Evolutionary conservation across 2,797 vertebrate genomes (phyloP), one percentile per base, ranked within the genome.

Genomic region (Denticeps clupeoides): DNA sequence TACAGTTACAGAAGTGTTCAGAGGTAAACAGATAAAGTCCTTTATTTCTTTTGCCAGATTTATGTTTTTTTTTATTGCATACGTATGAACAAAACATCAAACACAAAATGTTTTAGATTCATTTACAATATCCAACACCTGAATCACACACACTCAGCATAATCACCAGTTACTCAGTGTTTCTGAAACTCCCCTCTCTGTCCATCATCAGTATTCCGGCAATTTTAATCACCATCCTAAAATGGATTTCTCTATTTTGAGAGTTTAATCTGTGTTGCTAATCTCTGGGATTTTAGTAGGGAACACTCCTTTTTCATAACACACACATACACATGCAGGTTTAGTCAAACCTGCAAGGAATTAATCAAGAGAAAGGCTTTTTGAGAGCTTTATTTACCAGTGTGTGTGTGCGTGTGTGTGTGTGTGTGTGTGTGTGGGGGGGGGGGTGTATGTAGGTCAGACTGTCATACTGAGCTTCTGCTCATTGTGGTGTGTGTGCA

Each of bases 161-260:
- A 13, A 28, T 27, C 28, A 11, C 3, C 2, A 4, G 24, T 7
- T 4, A 22, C 24, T 18, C 7, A 2, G 7, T 21, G 18, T 21
- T 4, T 26, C 26, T 12, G 10, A 18, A 25, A 25, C 12, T 33
- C 63, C 57, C 64, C 43, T 50, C 25, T 67, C 9, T 31, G n/a
- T 29, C 24, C 15, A 32, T 13, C 24, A 31, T 47, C 19, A 22
- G n/a, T 28, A 41, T 31, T 43, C 50, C 16, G 35, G 35, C 38
- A 24, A 47, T 70, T 81, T 79, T 74, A 76, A 77, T 81, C 75
- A 77, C 68, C 62, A 63, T 69, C 68, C 63, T 74, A 71, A 75
- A 78, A 81, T 70, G 73, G 74, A 78, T 82, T 85, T 82, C 79
- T 79, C 75, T 80, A 74, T 79, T 81, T 78, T 73, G 65, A 79